phyloP scores from a whole-genome alignment of 1,140 invertebrate genomes.

The Wiebesia pumilae region DNA sequence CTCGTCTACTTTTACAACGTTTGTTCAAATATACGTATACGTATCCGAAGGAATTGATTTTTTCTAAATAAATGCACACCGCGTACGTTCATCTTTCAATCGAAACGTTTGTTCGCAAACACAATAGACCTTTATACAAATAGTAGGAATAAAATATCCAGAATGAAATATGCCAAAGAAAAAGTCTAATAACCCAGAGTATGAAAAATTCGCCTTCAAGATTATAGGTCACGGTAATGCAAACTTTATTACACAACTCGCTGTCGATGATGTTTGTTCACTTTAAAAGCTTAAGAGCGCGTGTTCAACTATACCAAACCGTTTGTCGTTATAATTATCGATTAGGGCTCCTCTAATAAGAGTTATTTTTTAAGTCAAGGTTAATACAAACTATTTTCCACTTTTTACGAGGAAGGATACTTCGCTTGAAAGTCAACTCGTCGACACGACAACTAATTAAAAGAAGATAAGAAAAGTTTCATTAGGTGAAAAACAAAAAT shows the following conservation, averaged over 20 bases:
- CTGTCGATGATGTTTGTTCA: neutral
- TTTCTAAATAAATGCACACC: conserved; percentile 1
- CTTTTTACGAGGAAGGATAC: neutral
- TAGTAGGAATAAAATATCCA: neutral
- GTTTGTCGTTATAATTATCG: neutral
- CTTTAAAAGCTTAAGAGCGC: neutral
- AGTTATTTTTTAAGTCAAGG: neutral
- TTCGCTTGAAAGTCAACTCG: neutral
- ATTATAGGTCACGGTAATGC: neutral
- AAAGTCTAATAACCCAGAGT: neutral
- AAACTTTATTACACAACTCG: neutral
- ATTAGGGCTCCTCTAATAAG: neutral
- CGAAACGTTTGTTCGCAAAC: neutral
- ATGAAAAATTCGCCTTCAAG: neutral
- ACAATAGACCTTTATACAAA: neutral
- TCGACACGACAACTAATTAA: neutral
- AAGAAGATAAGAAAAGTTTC: neutral
- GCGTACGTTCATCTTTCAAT: conserved; percentile 16
- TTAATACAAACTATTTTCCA: neutral
- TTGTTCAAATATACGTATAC: neutral
- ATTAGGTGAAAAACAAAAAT: neutral
- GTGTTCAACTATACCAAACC: neutral
- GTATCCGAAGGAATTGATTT: neutral
- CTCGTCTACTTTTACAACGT: neutral
- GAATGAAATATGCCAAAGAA: neutral